A percentile compares a stretch with the other conserved stretches of the same genome.
Evolutionary conservation across 2,113 vertebrate species (phyloP).

Genomic region (Pongo pygmaeus): DNA sequence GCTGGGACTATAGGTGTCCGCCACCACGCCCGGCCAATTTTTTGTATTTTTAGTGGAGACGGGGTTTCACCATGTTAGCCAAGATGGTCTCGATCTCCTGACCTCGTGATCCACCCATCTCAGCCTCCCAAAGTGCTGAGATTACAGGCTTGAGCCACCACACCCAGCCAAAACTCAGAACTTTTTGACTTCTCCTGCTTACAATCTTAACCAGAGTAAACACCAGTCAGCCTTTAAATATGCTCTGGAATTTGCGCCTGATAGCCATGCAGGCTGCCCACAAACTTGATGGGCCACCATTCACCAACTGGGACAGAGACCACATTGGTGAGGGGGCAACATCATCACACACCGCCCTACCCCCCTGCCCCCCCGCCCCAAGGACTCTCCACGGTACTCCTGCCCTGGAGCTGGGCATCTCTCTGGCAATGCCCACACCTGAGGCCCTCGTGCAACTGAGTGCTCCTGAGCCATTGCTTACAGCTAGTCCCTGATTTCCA

Average conservation of each 20-base stretch:
- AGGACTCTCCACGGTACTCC: not conserved
- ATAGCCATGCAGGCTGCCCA: not conserved
- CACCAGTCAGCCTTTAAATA: not conserved
- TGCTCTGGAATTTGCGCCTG: not conserved
- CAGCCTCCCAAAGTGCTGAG: no score
- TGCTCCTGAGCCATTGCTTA: not conserved
- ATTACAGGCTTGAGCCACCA: no score
- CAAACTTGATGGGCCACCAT: not conserved
- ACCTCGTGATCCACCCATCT: no score
- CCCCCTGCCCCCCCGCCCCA: not conserved
- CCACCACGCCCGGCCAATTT: no score
- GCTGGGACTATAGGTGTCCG: no score
- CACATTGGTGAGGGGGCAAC: not conserved
- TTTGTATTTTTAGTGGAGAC: no score
- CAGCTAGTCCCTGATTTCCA: not conserved
- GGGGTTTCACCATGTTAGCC: no score
- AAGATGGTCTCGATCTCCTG: no score
- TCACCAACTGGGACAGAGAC: not conserved
- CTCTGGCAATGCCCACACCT: fast-evolving
- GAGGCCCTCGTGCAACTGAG: not conserved
- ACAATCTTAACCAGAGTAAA: not conserved
- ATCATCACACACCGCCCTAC: not conserved
- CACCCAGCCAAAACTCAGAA: no score
- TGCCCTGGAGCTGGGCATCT: not conserved
- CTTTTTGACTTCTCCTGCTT: not conserved